Percentiles rank a stretch among this genome's conserved stretches.
phyloP scores from a whole-genome alignment of 2,888 invertebrate species.

The Harmothoe impar region DNA sequence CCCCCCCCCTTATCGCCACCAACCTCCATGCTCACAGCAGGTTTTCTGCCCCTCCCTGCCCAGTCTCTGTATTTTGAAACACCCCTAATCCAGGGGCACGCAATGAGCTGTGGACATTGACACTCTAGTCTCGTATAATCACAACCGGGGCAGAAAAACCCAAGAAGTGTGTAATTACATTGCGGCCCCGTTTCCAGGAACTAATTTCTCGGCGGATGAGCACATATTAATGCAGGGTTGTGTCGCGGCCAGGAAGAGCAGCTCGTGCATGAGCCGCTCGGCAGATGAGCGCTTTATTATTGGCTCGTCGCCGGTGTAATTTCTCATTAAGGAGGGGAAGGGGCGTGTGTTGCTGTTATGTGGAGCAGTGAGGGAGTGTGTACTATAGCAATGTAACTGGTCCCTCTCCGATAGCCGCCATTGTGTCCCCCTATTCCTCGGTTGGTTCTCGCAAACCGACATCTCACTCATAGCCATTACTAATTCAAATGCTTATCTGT shows the following conservation, averaged over 20 bases:
- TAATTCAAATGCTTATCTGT: too few relatives aligned
- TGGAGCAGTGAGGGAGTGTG: not conserved
- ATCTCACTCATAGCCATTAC: too few relatives aligned
- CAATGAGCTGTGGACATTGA: too few relatives aligned
- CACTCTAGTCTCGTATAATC: not conserved
- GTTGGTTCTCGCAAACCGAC: too few relatives aligned
- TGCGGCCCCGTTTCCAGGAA: conserved; percentile 7
- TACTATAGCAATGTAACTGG: not conserved
- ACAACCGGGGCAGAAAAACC: conserved; percentile 7
- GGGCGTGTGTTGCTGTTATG: not conserved
- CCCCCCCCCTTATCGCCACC: not conserved
- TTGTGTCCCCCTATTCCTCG: too few relatives aligned
- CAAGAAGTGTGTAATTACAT: conserved; percentile 49
- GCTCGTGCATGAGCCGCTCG: conserved; percentile 7
- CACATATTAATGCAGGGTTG: conserved; percentile 41
- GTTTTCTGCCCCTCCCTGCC: not conserved
- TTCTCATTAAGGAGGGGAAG: conserved; percentile 17
- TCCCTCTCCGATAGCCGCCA: too few relatives aligned
- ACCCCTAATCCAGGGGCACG: not conserved
- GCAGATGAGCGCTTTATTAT: conserved; percentile 47
- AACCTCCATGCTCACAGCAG: not conserved
- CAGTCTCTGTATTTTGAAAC: not conserved
- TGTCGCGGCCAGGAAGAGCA: conserved; percentile 8
- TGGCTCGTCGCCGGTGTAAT: not conserved
- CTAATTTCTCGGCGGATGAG: conserved; percentile 61